A percentile compares a stretch with the other conserved stretches of the same genome.
phyloP scores from a whole-genome alignment of 2,888 invertebrate species.

The Mesorhabditis belari region DNA sequence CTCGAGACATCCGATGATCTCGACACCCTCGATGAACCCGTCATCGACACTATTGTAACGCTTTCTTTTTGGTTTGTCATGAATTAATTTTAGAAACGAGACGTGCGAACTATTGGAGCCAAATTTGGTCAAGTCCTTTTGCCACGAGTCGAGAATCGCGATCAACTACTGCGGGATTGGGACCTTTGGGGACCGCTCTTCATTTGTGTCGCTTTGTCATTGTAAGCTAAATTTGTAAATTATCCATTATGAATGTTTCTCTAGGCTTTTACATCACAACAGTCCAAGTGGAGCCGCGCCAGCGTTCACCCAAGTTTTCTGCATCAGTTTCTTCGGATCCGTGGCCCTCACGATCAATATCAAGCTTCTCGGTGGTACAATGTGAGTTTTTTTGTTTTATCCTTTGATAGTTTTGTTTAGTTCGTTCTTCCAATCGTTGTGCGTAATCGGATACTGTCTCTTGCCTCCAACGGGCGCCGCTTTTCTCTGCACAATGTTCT shows the following conservation, averaged over 20 bases:
- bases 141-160: slow-evolving; percentile 70
- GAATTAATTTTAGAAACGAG: slow-evolving; percentile 69
- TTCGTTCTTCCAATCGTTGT: slow-evolving; percentile 74
- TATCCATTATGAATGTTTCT: not conserved
- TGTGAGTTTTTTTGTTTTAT: slow-evolving; percentile 63
- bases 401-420: slow-evolving; percentile 46
- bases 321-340: slow-evolving; percentile 94
- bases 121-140: slow-evolving; percentile 91
- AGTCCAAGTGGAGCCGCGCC: slow-evolving; percentile 6
- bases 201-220: slow-evolving; percentile 90
- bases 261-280: not conserved
- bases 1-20: slow-evolving; percentile 36
- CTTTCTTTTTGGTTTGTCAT: not conserved
- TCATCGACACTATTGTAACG: slow-evolving; percentile 48
- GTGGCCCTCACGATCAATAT: slow-evolving; percentile 91
- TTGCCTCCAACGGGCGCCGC: slow-evolving; percentile 80
- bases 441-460: slow-evolving; percentile 93
- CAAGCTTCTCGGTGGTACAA: slow-evolving; percentile 88
- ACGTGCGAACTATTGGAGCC: slow-evolving; percentile 81
- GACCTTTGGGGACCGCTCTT: slow-evolving; percentile 96
- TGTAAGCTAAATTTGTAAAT: slow-evolving; percentile 49
- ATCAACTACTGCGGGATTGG: slow-evolving; percentile 89
- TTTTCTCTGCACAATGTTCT: slow-evolving; percentile 54
- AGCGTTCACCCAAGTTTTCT: slow-evolving; percentile 75
- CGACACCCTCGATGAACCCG: slow-evolving; percentile 53